phyloP scores from a whole-genome alignment of 2,113 vertebrate genomes.

The Camelus dromedarius region DNA sequence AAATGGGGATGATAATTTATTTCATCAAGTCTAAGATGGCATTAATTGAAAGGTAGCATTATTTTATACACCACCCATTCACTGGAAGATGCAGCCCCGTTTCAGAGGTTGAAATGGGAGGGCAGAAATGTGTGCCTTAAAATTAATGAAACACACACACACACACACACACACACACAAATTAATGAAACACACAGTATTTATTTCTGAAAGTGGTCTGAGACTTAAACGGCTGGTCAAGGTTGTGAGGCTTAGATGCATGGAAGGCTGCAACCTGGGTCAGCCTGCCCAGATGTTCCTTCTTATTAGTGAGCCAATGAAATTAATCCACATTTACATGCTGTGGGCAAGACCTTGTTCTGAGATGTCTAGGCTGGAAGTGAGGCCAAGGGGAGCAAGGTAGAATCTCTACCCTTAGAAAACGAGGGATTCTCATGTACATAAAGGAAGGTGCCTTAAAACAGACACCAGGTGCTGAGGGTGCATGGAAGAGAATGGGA shows the following conservation, averaged over 20 bases:
- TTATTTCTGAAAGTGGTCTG: not conserved
- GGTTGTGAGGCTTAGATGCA: not conserved
- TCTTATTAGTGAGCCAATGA: not conserved
- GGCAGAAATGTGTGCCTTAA: not conserved
- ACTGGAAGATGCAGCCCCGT: not conserved
- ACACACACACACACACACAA: not conserved
- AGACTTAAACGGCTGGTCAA: not conserved
- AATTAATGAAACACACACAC: not conserved
- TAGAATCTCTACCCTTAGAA: not conserved
- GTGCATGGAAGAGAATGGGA: not conserved
- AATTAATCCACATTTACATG: not conserved
- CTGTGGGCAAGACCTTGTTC: not conserved
- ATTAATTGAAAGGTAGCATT: not conserved
- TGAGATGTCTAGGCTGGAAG: not conserved
- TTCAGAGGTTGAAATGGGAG: not conserved
- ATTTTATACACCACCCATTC: not conserved
- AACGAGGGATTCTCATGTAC: not conserved
- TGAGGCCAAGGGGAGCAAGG: not conserved
- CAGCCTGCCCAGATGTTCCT: not conserved
- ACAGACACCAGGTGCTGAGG: not conserved
- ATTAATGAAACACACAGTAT: not conserved
- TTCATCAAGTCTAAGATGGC: not conserved
- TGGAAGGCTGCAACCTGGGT: not conserved
- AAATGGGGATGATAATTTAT: not conserved
- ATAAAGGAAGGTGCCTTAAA: not conserved